A percentile compares a stretch with the other conserved stretches of the same genome.
Evolutionary conservation across 1,140 invertebrate genomes (phyloP).

Genomic region (Nasonia longicornis): DNA sequence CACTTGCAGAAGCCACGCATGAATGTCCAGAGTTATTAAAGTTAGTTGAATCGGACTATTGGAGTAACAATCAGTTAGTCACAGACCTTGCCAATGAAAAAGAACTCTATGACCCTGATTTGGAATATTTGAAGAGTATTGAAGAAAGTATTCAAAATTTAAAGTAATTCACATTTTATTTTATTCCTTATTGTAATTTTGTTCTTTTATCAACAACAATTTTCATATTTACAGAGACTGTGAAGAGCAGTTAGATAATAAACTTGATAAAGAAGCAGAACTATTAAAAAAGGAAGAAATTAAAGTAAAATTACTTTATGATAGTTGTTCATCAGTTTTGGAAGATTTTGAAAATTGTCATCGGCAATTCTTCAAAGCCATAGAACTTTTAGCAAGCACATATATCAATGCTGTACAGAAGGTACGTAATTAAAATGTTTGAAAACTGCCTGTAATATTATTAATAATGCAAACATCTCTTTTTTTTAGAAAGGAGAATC

Average conservation of each 20-base stretch:
- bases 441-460: too few relatives aligned
- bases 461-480: background rate
- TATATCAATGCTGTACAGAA: slow-evolving; percentile 59
- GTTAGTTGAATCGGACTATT: slow-evolving; percentile 49
- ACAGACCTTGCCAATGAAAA: slow-evolving; percentile 54
- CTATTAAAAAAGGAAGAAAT: slow-evolving; percentile 55
- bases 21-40: slow-evolving; percentile 59
- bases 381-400: slow-evolving; percentile 54
- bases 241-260: slow-evolving; percentile 54
- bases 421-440: slow-evolving; percentile 47
- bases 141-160: slow-evolving; percentile 56
- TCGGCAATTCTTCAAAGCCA: slow-evolving; percentile 54
- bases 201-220: background rate
- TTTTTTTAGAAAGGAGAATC: slow-evolving; percentile 55
- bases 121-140: slow-evolving; percentile 57
- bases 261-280: slow-evolving; percentile 57
- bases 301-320: slow-evolving; percentile 54
- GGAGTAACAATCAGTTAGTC: slow-evolving; percentile 43
- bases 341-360: slow-evolving; percentile 56
- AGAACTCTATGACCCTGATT: slow-evolving; percentile 54
- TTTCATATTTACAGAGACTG: background rate
- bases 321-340: slow-evolving; percentile 54
- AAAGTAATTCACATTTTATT: slow-evolving; percentile 53
- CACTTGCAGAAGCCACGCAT: slow-evolving; percentile 53
- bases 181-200: slow-evolving; percentile 31